A percentile compares a stretch with the other conserved stretches of the same genome.
Evolutionary conservation across 2,113 vertebrate species (phyloP).

Genomic region (Rana temporaria): DNA sequence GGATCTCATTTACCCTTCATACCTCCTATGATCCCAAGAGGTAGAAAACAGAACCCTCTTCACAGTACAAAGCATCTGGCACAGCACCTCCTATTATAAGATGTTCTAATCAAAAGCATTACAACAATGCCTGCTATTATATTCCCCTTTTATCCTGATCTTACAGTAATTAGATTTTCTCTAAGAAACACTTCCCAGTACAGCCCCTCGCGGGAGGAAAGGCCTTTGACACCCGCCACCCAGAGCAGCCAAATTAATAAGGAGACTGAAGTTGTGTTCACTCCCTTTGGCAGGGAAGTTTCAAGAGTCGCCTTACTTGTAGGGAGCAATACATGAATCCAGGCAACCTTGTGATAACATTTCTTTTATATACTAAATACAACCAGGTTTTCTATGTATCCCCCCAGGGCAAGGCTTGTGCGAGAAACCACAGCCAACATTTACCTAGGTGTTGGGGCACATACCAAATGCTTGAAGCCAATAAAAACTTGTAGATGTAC

Average conservation of each 20-base stretch:
- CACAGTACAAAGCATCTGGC: no score
- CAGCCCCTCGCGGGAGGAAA: slow-evolving; percentile 14
- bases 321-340: neutral
- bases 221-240: slow-evolving; percentile 8
- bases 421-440: no score
- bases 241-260: neutral
- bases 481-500: no score
- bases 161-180: neutral
- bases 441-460: no score
- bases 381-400: neutral
- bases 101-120: neutral
- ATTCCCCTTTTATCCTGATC: neutral
- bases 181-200: neutral
- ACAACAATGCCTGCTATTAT: no score
- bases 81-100: neutral
- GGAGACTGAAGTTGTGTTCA: slow-evolving; percentile 29
- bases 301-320: slow-evolving; percentile 5
- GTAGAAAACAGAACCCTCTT: no score
- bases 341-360: slow-evolving; percentile 3
- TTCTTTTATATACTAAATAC: neutral
- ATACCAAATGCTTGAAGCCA: no score
- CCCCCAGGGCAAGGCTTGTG: neutral
- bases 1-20: no score
- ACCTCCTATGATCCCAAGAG: no score
- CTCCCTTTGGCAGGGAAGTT: slow-evolving; percentile 32